Conservation (phyloP, 2,797 vertebrate species). For the Steatocranus sp. region DNA sequence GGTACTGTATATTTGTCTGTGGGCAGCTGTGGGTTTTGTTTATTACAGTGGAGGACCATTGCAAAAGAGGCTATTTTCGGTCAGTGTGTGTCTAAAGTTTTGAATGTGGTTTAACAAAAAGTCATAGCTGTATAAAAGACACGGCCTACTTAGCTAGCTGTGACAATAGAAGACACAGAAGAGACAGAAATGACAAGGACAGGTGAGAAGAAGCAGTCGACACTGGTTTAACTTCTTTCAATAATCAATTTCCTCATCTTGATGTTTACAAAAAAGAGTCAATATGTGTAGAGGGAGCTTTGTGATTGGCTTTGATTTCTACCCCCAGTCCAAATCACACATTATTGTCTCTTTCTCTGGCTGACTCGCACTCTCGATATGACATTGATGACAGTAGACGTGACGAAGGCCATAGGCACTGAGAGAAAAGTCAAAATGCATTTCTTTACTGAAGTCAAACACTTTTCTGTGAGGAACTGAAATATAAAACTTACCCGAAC, state of each 20-base stretch:
- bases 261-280: constrained; percentile 82
- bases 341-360: constrained; percentile 60
- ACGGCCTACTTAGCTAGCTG: neutral
- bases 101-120: neutral
- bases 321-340: constrained; percentile 69
- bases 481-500: neutral
- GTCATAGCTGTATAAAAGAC: neutral
- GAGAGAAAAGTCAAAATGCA: neutral
- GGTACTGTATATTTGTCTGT: neutral
- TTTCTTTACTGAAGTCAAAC: neutral
- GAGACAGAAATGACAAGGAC: constrained; percentile 63
- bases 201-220: constrained; percentile 58
- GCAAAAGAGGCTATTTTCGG: neutral
- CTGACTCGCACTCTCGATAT: constrained; percentile 50
- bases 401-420: constrained; percentile 14
- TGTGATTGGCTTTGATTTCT: constrained; percentile 79
- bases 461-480: neutral
- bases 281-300: constrained; percentile 67
- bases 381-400: constrained; percentile 68
- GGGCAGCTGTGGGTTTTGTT: neutral
- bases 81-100: neutral
- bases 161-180: neutral
- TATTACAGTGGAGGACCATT: neutral
- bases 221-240: constrained; percentile 71
- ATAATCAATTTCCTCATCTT: constrained; percentile 80